Evolutionary conservation across 2,113 vertebrate species (phyloP), one percentile per base, ranked within the genome.

Genomic region (Fulica atra): DNA sequence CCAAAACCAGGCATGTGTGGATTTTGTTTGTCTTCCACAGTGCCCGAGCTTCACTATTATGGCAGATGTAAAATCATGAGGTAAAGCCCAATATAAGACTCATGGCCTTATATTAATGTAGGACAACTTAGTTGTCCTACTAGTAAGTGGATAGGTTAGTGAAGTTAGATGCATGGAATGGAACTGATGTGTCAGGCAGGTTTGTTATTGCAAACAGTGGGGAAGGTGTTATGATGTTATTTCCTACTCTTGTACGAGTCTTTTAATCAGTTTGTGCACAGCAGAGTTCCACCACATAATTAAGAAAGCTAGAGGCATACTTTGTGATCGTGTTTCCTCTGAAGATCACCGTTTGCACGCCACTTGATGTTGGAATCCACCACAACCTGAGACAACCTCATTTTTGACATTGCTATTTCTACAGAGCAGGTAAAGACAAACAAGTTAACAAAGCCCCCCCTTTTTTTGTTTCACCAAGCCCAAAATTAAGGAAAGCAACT

Each of bases 221-320:
- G 56, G 35, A 81, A 94, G 25, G 35, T 16, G 28, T 63, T 81
- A 63, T 2, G 15, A 70, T 78, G 84, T 89, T 89, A 84, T 63
- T n/a, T 78, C 46, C 51, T 53, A 40, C 36, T 80, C 80, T 56
- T 35, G 53, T 8, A 44, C 11, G 14, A 78, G 20, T 9, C 18
- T 77, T 94, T 86, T 85, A 89, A 91, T 70, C 81, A 83, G 38
- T 48, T 81, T 50, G 66, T 56, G 38, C 42, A 79, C 12, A 61
- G 42, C 11, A 87, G 60, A 85, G 44, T 81, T 81, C 84, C 16
- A 77, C 7, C 18, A 65, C 59, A 72, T 8, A 74, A 95, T 86
- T 59, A 89, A 91, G 84, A 81, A 48, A 26, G 44, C 29, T 68
- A 16, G 56, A 79, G 61, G 29, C 23, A 42, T 68, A 24, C 81